Base-by-base conservation (phyloP, 2,113 vertebrate genomes). In the Hippoglossus stenolepis region DNA sequence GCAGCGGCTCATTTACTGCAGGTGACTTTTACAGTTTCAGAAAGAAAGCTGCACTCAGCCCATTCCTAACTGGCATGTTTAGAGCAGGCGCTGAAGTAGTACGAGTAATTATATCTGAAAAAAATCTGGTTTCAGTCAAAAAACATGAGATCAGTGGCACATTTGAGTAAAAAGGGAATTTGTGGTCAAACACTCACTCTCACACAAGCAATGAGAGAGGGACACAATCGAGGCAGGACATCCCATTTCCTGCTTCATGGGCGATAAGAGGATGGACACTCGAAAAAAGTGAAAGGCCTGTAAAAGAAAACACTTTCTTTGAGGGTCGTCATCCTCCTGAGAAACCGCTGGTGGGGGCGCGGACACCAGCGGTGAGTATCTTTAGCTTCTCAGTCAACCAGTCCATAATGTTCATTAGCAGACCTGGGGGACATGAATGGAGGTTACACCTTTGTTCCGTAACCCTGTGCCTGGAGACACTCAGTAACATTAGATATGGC, bases 381-480 rank as follows among this genome's bases (percentile, higher is more conserved):
- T 90, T 93, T 91, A 91, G 87, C 70, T 73, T 89, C 79, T 87
- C 92, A 91, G 79, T 93, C 92, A 94, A 93, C 88, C 92, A 53
- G 80, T 86, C 24, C 20, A 79, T 93, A 94, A 95, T 94, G 93
- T 95, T 95, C 91, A 94, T 94, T 94, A 94, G 85, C 84, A 75
- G 72, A 91, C 87, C 80, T 87, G 73, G 70, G 53, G 87, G 66
- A 51, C 81, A 56, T 76, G 76, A 88, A 83, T 88, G 71, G 75
- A 59, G 72, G 77, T 75, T 45, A 79, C 88, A 92, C 82, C 84
- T 93, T 92, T 94, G 91, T 94, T 90, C 79, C n/a, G 51, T 68
- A 65, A 75, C 73, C 65, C 63, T 70, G 73, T 83, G 76, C 82
- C 79, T 79, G 77, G 79, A 80, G 82, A 87, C 84, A 74, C 71